Conservation (phyloP, 2,797 vertebrate genomes). For the Mustela erminea region DNA sequence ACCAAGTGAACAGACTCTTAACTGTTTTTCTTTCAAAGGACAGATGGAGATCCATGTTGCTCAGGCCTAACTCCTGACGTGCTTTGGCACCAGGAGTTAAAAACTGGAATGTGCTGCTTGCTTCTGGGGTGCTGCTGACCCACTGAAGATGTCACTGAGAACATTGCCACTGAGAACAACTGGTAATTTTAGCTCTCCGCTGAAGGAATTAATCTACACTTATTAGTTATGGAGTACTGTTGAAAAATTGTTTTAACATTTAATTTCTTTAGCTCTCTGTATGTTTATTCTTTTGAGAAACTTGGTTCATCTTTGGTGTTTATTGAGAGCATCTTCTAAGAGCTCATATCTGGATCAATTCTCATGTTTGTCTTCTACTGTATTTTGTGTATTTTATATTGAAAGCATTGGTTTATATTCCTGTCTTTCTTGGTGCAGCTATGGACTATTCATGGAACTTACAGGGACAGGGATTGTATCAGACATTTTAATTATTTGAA, state of each 20-base stretch:
- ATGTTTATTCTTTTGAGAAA: constrained; percentile 50
- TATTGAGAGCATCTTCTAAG: not conserved
- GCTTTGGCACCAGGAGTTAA: not conserved
- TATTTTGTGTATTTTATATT: not conserved
- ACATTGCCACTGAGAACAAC: not conserved
- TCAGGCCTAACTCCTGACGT: not conserved
- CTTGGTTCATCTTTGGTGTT: not conserved
- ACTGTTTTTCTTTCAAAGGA: not conserved
- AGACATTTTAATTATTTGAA: constrained; percentile 39
- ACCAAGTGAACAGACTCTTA: not conserved
- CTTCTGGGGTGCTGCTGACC: not conserved
- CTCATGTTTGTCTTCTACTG: not conserved
- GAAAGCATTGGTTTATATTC: constrained; percentile 3
- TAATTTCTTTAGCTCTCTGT: not conserved
- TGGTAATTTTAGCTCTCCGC: not conserved
- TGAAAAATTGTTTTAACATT: not conserved
- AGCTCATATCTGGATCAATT: not conserved
- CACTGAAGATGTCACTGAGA: not conserved
- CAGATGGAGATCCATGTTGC: not conserved
- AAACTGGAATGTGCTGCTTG: not conserved
- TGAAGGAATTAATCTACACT: not conserved
- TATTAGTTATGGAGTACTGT: not conserved
- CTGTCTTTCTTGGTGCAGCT: not conserved
- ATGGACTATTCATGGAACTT: not conserved
- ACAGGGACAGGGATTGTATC: not conserved